Base-by-base conservation (phyloP, 2,797 vertebrate species). In the Pampus argenteus region DNA sequence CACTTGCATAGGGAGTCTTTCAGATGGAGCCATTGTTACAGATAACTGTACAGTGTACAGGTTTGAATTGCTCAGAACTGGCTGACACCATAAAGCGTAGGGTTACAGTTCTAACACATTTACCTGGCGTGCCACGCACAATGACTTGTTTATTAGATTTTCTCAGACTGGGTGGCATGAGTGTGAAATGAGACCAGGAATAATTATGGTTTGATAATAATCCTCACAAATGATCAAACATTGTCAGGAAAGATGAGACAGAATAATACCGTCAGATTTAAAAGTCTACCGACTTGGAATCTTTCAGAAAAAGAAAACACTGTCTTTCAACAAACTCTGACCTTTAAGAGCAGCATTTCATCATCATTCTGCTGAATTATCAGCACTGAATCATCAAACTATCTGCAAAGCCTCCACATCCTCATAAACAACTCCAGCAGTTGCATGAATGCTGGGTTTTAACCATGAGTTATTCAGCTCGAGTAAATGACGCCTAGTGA, bases 41-140 rank as follows among this genome's bases (percentile, higher is more conserved):
- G 18, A 15, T 8, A 23, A 66, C 56, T 69, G 44, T 72, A 9
- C 3, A 0, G n/a, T 73, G 22, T 34, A 3, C 65, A 44, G 61
- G 64, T 73, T 85, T 82, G 51, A 64, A 74, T 61, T 71, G 65
- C 66, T 74, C 72, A 64, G 57, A 70, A 74, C 54, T 61, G 56
- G 28, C 68, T 54, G 48, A 55, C 60, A 64, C 38, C 26, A 22
- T 48, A 44, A 59, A 69, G 61, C 13, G 3, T 45, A 59, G 59
- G 18, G 31, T 76, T 79, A 74, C 66, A 48, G 28, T 28, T 66
- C 58, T 82, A 61, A 72, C 63, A 69, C 36, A 49, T 65, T 52
- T 57, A 56, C 58, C 40, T 25, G 4, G 1, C 17, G 11, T 40
- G 38, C 71, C 66, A 59, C 65, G 74, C 72, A 76, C 72, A 71